A percentile compares a stretch with the other conserved stretches of the same genome.
phyloP scores from a whole-genome alignment of 1,140 invertebrate genomes.

The Drosophila punjabiensis region DNA sequence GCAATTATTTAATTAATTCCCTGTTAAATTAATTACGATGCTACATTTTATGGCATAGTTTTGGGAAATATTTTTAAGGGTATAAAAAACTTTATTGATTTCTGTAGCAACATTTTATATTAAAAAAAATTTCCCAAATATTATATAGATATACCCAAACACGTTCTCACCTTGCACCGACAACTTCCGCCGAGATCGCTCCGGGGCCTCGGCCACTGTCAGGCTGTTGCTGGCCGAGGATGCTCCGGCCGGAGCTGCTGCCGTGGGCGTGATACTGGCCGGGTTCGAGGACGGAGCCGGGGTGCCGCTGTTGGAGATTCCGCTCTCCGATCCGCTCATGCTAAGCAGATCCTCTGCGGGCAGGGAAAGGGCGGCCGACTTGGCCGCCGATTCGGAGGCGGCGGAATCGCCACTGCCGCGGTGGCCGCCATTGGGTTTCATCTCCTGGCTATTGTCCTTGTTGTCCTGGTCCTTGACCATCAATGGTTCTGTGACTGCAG shows the following conservation, averaged over 20 bases:
- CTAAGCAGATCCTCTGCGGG: constrained; percentile 74
- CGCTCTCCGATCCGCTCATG: constrained; percentile 71
- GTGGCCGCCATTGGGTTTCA: constrained; percentile 33
- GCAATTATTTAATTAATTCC: too few species aligned
- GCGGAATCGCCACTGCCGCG: constrained; percentile 63
- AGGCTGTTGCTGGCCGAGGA: constrained; percentile 60
- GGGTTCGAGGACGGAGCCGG: constrained; percentile 37
- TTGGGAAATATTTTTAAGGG: too few species aligned
- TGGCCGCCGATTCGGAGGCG: constrained; percentile 62
- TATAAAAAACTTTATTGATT: too few species aligned
- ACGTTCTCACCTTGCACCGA: constrained; percentile 78
- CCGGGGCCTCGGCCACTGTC: constrained; percentile 66
- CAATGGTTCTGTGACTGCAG: constrained; percentile 54
- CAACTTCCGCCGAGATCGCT: constrained; percentile 71
- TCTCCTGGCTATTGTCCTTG: constrained; percentile 24
- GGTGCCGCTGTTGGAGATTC: constrained; percentile 62
- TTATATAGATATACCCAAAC: neutral
- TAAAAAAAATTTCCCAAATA: neutral
- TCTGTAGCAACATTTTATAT: too few species aligned
- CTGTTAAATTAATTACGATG: too few species aligned
- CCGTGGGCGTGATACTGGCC: constrained; percentile 46
- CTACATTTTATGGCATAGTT: too few species aligned
- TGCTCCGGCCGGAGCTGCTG: constrained; percentile 35
- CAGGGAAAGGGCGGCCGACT: constrained; percentile 74
- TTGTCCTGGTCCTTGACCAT: constrained; percentile 54